Conservation (phyloP, 2,797 vertebrate species). For the Bucorvus abyssinicus region DNA sequence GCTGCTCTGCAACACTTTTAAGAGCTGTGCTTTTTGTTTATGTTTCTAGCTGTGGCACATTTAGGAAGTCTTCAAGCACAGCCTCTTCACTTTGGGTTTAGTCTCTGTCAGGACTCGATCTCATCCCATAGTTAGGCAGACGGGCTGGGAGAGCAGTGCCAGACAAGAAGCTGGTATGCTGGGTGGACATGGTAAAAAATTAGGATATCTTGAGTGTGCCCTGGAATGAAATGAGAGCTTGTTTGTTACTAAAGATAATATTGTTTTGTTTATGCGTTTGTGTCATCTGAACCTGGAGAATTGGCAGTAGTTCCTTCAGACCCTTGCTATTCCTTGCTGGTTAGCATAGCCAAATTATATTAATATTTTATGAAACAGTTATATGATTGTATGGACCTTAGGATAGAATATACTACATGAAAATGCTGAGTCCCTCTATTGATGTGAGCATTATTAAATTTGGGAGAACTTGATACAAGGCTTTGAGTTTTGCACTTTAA, state of each 20-base stretch:
- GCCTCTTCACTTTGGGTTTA: neutral
- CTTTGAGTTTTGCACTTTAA: neutral
- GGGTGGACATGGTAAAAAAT: neutral
- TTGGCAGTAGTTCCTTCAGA: neutral
- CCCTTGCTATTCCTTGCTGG: neutral
- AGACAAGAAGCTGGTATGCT: neutral
- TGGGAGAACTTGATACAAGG: neutral
- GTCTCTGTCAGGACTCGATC: neutral
- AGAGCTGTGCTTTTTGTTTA: neutral
- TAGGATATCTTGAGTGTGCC: neutral
- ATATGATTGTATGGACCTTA: neutral
- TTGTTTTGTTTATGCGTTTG: neutral
- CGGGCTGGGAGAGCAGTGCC: neutral
- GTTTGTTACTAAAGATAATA: neutral
- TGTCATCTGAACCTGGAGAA: neutral
- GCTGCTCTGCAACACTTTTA: neutral
- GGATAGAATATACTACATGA: neutral
- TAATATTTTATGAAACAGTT: neutral
- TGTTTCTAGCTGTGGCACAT: neutral
- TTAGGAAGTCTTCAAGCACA: neutral
- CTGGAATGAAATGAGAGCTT: neutral
- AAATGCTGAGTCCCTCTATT: neutral
- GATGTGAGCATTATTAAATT: neutral
- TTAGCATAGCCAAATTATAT: neutral
- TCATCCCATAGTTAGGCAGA: neutral